Percentiles rank a stretch among this genome's conserved stretches.
These are phyloP conservation scores for Tinea trinotella DNA, from an alignment of 2,888 invertebrate genomes.

Conservation along the genomic window DNA sequence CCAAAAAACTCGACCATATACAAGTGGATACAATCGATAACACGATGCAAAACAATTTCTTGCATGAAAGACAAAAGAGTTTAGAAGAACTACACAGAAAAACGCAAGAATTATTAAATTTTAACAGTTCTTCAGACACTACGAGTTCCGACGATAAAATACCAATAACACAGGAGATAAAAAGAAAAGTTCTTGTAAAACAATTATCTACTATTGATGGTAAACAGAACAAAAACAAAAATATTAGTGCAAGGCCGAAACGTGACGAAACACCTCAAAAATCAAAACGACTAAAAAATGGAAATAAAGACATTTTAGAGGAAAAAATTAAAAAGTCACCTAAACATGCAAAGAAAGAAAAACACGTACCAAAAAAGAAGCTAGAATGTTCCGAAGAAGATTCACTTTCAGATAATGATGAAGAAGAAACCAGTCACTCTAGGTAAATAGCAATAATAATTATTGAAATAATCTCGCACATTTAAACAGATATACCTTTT, in stretches of 20 bases:
- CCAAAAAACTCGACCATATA: too few relatives aligned
- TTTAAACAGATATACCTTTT: too few relatives aligned
- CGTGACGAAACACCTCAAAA: conserved; percentile 27
- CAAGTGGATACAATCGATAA: neutral
- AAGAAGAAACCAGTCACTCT: neutral
- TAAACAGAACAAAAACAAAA: neutral
- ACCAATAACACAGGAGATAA: neutral
- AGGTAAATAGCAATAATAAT: neutral
- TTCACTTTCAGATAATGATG: neutral
- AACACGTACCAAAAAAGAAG: neutral
- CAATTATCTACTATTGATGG: neutral
- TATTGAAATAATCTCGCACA: too few relatives aligned
- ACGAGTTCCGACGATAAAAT: conserved; percentile 30
- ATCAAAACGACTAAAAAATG: conserved; percentile 10
- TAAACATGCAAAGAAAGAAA: conserved; percentile 22
- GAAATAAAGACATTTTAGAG: conserved; percentile 22
- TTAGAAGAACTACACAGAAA: conserved; percentile 52
- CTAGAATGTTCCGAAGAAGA: neutral
- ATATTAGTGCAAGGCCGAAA: neutral
- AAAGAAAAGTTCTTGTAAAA: neutral
- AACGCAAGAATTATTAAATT: conserved; percentile 53
- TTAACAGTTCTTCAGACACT: conserved; percentile 47
- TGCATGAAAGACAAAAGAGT: conserved; percentile 39
- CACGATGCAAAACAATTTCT: neutral
- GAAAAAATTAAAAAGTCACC: conserved; percentile 19